phyloP scores from a whole-genome alignment of 2,888 invertebrate species.

The Hypolimnas misippus region DNA sequence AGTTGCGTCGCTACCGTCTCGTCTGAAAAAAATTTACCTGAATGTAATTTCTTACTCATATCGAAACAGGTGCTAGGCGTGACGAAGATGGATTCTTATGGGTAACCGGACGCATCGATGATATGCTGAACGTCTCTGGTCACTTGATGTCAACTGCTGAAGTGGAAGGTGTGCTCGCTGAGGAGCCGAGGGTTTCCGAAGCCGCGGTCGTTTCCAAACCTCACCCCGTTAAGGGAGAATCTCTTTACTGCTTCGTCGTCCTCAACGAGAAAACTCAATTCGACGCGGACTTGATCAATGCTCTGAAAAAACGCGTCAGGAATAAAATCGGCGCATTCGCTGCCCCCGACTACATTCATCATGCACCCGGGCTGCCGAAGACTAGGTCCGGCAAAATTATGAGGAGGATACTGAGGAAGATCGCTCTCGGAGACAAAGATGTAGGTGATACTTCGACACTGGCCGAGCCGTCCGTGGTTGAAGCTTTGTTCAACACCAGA shows the following conservation, averaged over 20 bases:
- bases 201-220: conserved; percentile 98
- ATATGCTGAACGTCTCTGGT: conserved; percentile 99
- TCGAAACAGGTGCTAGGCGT: conserved; percentile 89
- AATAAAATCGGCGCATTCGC: conserved; percentile 98
- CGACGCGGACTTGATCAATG: conserved; percentile 87
- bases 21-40: too few relatives aligned
- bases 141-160: conserved; percentile 99
- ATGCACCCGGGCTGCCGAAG: conserved; percentile 97
- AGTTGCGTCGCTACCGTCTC: too few relatives aligned
- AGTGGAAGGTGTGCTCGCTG: conserved; percentile 92
- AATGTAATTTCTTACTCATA: not conserved
- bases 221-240: conserved; percentile 97
- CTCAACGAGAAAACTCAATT: conserved; percentile 91
- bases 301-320: conserved; percentile 91
- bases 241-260: conserved; percentile 98
- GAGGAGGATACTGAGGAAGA: conserved; percentile 96
- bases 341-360: conserved; percentile 96
- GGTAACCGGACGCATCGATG: conserved; percentile 98
- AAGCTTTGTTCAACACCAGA: conserved; percentile 89
- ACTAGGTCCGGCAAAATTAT: conserved; percentile 99
- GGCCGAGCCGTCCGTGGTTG: conserved; percentile 95
- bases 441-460: conserved; percentile 97
- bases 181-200: conserved; percentile 92
- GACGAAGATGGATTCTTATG: conserved; percentile 98
- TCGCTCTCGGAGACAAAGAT: conserved; percentile 94